phyloP scores from a whole-genome alignment of 2,888 invertebrate genomes.

The Epinotia bilunana region DNA sequence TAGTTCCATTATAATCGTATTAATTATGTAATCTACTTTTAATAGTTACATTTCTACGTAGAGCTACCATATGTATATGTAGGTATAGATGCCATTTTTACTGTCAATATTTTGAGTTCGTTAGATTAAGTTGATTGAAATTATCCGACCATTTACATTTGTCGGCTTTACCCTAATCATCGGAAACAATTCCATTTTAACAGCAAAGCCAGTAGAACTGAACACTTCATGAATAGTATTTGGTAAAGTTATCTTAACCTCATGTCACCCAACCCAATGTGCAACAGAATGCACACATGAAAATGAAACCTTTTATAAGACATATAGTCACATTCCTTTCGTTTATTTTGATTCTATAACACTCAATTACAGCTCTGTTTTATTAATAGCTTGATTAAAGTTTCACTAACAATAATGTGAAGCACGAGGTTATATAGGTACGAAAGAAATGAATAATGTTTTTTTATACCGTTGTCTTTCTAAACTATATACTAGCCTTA shows the following conservation, averaged over 20 bases:
- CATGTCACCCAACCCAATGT: no score
- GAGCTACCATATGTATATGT: not conserved
- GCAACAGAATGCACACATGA: no score
- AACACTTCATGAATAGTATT: not conserved
- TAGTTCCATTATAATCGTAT: not conserved
- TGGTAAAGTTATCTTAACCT: not conserved
- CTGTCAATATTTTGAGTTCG: not conserved
- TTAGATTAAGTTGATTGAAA: not conserved
- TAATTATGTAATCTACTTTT: not conserved
- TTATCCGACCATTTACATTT: not conserved
- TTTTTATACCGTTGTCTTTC: not conserved
- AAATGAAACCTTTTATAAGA: no score
- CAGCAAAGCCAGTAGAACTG: not conserved
- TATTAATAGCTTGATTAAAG: no score
- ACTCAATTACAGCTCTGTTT: no score
- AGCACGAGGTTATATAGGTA: not conserved
- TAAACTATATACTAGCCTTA: conserved; percentile 42
- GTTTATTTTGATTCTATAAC: no score
- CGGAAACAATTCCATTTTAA: not conserved
- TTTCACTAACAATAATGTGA: no score
- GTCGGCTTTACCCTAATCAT: not conserved
- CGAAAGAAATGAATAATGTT: not conserved
- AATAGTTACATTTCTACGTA: not conserved
- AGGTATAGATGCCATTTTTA: no score
- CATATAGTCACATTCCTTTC: no score